phyloP scores from a whole-genome alignment of 2,113 vertebrate species.

The Meleagris gallopavo region DNA sequence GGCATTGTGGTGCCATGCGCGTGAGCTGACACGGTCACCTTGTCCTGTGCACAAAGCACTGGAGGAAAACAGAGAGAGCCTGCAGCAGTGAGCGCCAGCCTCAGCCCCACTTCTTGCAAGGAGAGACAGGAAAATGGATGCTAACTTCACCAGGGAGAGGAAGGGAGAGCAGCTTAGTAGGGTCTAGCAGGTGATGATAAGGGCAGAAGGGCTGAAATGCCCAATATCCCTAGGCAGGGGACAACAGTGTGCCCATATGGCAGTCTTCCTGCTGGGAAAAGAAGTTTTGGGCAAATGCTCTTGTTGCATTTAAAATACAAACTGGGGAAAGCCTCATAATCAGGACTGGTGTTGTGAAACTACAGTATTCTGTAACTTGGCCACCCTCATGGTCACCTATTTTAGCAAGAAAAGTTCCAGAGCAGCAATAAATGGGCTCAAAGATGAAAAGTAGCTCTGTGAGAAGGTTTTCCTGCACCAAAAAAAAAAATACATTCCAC shows the following conservation, averaged over 20 bases:
- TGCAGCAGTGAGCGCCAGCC: accelerated
- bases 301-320: neutral
- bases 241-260: neutral
- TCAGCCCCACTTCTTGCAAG: neutral
- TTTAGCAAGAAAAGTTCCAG: neutral
- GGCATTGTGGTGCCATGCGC: neutral
- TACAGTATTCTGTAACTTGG: neutral
- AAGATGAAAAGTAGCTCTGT: too few species aligned
- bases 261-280: neutral
- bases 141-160: neutral
- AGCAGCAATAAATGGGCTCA: neutral
- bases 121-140: neutral
- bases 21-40: neutral
- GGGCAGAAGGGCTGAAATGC: neutral
- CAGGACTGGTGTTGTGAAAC: neutral
- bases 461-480: too few species aligned
- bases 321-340: neutral
- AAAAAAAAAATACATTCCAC: too few species aligned
- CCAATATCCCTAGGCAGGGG: neutral
- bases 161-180: neutral
- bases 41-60: neutral
- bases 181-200: neutral
- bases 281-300: neutral
- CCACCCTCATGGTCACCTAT: neutral
- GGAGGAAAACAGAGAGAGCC: neutral